These are phyloP conservation scores for Cyphomyrus discorhynchus DNA, from an alignment of 2,113 vertebrate species.

Conservation along the genomic window DNA sequence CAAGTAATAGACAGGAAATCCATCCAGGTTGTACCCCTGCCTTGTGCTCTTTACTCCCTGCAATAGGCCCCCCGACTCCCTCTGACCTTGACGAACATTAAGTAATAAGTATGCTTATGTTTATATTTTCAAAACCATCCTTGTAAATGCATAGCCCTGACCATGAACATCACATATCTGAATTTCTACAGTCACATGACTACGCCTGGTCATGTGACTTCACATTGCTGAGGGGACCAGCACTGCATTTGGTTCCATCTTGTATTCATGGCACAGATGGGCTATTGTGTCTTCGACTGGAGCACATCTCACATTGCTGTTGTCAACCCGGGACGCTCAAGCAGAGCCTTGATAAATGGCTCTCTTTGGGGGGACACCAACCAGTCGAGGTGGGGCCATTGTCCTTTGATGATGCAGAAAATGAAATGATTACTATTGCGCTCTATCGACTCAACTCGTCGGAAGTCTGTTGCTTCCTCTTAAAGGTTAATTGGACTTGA, in stretches of 20 bases:
- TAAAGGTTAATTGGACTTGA: constrained; percentile 99
- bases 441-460: constrained; percentile 82
- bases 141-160: background rate
- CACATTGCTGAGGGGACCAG: background rate
- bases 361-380: constrained; percentile 65
- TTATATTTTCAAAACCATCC: background rate
- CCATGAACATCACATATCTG: background rate
- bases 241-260: constrained; percentile 12
- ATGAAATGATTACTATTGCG: constrained; percentile 90
- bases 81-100: background rate
- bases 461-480: constrained; percentile 73
- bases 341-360: constrained; percentile 76
- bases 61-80: background rate
- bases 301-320: constrained; percentile 53
- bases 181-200: background rate
- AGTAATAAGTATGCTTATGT: background rate
- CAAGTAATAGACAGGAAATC: constrained; percentile 22
- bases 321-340: constrained; percentile 54
- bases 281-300: constrained; percentile 58
- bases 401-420: constrained; percentile 89
- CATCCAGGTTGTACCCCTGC: constrained; percentile 42
- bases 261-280: constrained; percentile 29
- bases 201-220: background rate
- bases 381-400: constrained; percentile 68
- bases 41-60: background rate